Evolutionary conservation across 37 sponge, comb jelly and placozoan genomes (phyloP).

Genomic region (Corticium candelabrum): DNA sequence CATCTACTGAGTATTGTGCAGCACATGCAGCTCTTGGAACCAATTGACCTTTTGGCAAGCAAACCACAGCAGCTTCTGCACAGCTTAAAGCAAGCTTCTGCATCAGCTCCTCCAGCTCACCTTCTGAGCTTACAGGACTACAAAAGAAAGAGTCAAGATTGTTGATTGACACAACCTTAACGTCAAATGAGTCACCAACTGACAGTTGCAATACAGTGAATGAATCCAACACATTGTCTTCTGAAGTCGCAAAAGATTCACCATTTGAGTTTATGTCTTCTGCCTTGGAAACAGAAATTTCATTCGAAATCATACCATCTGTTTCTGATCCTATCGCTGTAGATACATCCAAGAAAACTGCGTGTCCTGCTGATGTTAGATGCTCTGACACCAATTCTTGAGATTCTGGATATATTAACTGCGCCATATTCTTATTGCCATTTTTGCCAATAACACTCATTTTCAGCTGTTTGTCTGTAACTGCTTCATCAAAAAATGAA

Average conservation of each 20-base stretch:
- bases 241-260: background rate
- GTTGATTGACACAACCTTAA: conserved; percentile 17
- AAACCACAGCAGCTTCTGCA: conserved; percentile 15
- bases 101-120: conserved; percentile 15
- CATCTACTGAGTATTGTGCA: conserved; percentile 46
- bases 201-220: background rate
- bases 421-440: no score
- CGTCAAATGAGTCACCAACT: background rate
- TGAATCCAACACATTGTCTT: background rate
- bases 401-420: no score
- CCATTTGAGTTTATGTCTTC: no score
- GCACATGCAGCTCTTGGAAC: conserved; percentile 24
- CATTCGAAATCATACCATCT: no score
- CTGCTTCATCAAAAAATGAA: background rate
- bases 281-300: no score
- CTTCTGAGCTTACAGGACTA: conserved; percentile 9
- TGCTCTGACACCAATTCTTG: background rate
- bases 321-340: no score
- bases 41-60: background rate
- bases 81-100: conserved; percentile 10
- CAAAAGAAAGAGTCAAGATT: conserved; percentile 30
- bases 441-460: no score
- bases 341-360: no score
- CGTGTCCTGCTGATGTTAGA: no score
- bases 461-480: no score